phyloP scores from a whole-genome alignment of 2,113 vertebrate genomes.

The Urocitellus parryii region DNA sequence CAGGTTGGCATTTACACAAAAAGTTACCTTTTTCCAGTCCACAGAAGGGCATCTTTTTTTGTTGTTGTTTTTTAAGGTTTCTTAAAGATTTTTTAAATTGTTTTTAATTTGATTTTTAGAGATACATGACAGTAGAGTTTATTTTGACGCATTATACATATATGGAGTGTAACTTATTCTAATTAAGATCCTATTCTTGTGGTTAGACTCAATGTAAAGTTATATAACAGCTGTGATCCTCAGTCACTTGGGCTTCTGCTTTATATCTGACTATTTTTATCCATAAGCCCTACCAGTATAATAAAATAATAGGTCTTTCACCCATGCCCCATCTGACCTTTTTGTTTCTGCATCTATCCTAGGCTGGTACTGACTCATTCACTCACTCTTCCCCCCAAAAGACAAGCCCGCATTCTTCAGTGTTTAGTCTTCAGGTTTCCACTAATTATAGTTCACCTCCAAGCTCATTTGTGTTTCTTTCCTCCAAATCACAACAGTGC shows the following conservation, averaged over 20 bases:
- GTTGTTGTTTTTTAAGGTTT: no score
- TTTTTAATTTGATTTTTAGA: no score
- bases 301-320: background rate
- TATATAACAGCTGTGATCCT: background rate
- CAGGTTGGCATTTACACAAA: background rate
- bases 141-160: no score
- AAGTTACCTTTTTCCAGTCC: background rate
- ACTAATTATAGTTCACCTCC: background rate
- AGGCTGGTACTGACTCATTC: background rate
- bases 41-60: background rate
- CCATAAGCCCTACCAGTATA: background rate
- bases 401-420: background rate
- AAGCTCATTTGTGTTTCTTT: background rate
- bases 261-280: background rate
- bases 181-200: no score
- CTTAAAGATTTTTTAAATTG: no score
- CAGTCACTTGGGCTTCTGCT: background rate
- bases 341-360: background rate
- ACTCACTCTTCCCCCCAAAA: background rate
- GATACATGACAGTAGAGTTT: no score
- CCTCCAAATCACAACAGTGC: background rate
- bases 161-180: no score
- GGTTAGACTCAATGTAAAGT: no score
- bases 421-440: background rate
- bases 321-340: background rate